phyloP scores from a whole-genome alignment of 2,888 invertebrate species.

The Pollenia angustigena region DNA sequence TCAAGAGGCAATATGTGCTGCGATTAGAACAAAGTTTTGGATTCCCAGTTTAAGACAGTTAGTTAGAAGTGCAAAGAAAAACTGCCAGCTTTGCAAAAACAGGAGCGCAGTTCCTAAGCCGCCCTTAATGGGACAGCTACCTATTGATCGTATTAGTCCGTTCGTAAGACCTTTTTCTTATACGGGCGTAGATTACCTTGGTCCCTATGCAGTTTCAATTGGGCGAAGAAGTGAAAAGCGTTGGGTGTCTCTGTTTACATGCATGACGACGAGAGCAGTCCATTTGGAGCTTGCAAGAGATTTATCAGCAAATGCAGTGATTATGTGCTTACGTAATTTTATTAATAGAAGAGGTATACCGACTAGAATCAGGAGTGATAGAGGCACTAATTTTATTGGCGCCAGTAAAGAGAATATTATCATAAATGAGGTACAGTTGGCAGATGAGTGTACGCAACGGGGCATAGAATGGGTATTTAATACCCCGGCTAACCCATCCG shows the following conservation, averaged over 20 bases:
- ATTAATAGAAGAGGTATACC: constrained; percentile 64
- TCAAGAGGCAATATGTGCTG: background rate
- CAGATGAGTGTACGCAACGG: background rate
- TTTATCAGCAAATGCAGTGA: constrained; percentile 48
- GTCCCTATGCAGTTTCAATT: constrained; percentile 36
- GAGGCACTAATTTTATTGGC: constrained; percentile 59
- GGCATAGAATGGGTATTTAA: constrained; percentile 5
- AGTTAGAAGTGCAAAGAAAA: background rate
- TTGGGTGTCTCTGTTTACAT: constrained; percentile 52
- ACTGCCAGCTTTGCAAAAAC: background rate
- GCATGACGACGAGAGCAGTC: constrained; percentile 31
- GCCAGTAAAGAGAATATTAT: constrained; percentile 45
- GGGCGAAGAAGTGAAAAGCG: constrained; percentile 41
- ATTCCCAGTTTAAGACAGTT: constrained; percentile 4
- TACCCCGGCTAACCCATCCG: constrained; percentile 18
- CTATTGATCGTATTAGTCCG: background rate
- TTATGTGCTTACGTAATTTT: constrained; percentile 68
- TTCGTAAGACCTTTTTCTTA: constrained; percentile 30
- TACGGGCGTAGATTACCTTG: constrained; percentile 41
- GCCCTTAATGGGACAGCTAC: constrained; percentile 23
- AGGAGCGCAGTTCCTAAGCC: background rate
- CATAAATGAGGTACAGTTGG: background rate
- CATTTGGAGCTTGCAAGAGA: constrained; percentile 32
- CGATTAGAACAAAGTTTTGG: background rate
- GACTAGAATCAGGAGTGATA: constrained; percentile 61